Base-by-base conservation (phyloP, 2,888 invertebrate species). In the Allacma fusca region DNA sequence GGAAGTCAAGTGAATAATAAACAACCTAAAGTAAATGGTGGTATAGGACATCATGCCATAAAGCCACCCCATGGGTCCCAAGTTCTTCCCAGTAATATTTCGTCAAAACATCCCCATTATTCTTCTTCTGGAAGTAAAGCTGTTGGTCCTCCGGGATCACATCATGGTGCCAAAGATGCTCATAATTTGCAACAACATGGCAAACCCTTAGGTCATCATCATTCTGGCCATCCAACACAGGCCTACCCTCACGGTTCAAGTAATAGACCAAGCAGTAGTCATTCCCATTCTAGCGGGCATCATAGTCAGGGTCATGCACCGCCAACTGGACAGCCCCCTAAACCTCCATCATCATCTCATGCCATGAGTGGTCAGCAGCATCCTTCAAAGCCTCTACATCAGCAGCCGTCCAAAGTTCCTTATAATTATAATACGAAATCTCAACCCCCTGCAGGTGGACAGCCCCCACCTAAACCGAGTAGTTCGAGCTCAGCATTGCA, bases 341-440 rank as follows among this genome's bases (percentile, higher is more conserved):
- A 23, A 13, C n/a, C 29, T 24, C 50, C 43, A 43, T 24, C 24
- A 9, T 57, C 77, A n/a, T 77, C 71, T 64, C 77, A 72, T 70
- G 1, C 75, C 16, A 26, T 40, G 28, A 23, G 50, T 13, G 72
- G 77, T 75, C 67, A 75, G 26, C 73, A 50, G 34, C 67, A 67
- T 50, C 43, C 75, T n/a, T 24, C 57, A 19, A 64, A 72, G 44
- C 44, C 72, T 72, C 76, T 62, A 62, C 62, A 34, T 29, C 59
- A n/a, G 19, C 76, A 69, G 59, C 76, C 76, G 70, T 76, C 76
- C 69, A 76, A 76, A 70, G 29, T 40, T 44, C 71, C 69, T 28
- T 64, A 70, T 64, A 76, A 71, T 62, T 76, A 70, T 28, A 76
- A 76, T 71, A 62, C 69, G 44, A 76, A 76, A 70, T 69, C 75